phyloP scores from a whole-genome alignment of 2,888 invertebrate species.

The Cataglyphis livida region DNA sequence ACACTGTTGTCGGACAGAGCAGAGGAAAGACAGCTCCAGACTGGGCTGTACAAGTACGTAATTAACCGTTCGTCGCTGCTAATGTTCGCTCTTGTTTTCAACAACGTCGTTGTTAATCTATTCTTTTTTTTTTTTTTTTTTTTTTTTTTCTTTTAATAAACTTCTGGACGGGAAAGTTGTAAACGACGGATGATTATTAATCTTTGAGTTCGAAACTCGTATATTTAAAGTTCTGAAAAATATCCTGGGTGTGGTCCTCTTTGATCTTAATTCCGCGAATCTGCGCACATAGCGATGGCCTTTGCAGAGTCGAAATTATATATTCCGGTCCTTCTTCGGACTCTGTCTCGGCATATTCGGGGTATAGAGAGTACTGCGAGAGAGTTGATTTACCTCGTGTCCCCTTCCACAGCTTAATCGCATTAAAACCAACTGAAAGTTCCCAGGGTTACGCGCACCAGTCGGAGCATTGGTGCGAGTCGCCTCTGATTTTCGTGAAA shows the following conservation, averaged over 20 bases:
- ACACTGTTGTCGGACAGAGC: conserved; percentile 31
- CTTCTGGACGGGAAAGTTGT: neutral
- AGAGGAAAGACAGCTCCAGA: conserved; percentile 35
- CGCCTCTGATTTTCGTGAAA: conserved; percentile 62
- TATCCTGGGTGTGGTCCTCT: neutral
- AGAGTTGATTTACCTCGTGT: conserved; percentile 62
- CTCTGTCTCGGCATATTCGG: conserved; percentile 51
- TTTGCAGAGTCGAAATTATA: conserved; percentile 54
- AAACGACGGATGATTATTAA: conserved; percentile 20
- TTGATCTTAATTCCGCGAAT: conserved; percentile 24
- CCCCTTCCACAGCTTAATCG: conserved; percentile 69
- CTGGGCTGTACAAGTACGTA: conserved; percentile 42
- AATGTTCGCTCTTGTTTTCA: conserved; percentile 42
- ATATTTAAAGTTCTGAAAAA: neutral
- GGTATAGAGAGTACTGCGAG: conserved; percentile 25
- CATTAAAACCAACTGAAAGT: conserved; percentile 77
- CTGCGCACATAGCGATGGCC: neutral
- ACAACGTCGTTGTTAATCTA: conserved; percentile 4
- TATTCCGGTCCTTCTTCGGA: conserved; percentile 45
- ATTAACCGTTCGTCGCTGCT: conserved; percentile 52
- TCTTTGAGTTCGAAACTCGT: neutral
- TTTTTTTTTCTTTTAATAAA: neutral
- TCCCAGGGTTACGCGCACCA: conserved; percentile 52
- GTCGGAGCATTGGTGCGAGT: conserved; percentile 18
- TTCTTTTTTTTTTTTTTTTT: conserved; percentile 18